These are phyloP conservation scores for Syngnathus scovelli DNA, from an alignment of 2,113 vertebrate genomes.

Conservation along the genomic window DNA sequence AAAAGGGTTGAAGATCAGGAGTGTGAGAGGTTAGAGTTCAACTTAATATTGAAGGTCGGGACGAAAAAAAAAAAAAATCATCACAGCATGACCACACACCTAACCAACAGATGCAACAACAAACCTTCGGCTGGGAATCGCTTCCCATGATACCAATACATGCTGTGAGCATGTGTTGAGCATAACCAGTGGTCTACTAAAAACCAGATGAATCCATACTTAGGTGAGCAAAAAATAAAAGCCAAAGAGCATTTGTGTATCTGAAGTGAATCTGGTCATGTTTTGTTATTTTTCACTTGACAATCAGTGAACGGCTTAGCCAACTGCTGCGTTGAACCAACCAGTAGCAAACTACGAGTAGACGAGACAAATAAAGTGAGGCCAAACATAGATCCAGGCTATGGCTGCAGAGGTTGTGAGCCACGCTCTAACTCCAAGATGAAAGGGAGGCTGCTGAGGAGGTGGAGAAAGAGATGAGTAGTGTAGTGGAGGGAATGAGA, in stretches of 20 bases:
- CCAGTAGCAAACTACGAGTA: conserved; percentile 43
- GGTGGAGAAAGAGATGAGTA: conserved; percentile 7
- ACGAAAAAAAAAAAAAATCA: conserved; percentile 4
- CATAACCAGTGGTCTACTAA: background rate
- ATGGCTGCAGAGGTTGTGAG: conserved; percentile 40
- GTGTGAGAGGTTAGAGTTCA: conserved; percentile 31
- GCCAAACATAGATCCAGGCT: conserved; percentile 28
- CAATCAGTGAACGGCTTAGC: too few species aligned
- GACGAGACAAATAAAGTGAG: conserved; percentile 49
- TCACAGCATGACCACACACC: conserved; percentile 16
- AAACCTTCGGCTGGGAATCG: conserved; percentile 10
- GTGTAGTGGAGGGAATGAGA: background rate
- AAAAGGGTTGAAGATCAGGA: conserved; percentile 37
- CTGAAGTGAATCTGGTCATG: too few species aligned
- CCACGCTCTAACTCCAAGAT: conserved; percentile 32
- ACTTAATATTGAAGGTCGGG: conserved; percentile 27
- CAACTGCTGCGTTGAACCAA: conserved; percentile 37
- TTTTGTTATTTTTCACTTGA: too few species aligned
- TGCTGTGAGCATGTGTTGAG: conserved; percentile 47
- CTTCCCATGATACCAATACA: conserved; percentile 10
- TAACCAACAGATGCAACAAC: conserved; percentile 17
- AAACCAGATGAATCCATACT: conserved; percentile 45
- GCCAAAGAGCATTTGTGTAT: conserved; percentile 2
- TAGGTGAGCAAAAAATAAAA: conserved; percentile 3
- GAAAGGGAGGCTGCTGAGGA: conserved; percentile 23